These are phyloP conservation scores for Caenorhabditis panamensis DNA, from an alignment of 2,888 invertebrate species.

Conservation along the genomic window DNA sequence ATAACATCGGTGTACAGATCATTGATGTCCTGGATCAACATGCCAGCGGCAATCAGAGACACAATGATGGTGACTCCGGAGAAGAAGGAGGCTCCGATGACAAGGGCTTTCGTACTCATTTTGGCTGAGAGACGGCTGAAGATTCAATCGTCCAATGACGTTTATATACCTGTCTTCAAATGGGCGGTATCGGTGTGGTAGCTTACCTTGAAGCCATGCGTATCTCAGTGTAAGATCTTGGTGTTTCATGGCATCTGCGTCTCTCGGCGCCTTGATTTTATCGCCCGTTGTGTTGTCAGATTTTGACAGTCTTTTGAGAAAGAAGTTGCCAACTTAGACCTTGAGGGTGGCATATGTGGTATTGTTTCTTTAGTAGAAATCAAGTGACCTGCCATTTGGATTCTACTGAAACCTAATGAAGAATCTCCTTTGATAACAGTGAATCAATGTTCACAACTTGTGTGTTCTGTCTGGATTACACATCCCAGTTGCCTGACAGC, in stretches of 20 bases:
- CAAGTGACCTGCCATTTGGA: neutral
- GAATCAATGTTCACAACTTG: too few relatives aligned
- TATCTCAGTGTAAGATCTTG: constrained; percentile 53
- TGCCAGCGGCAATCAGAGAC: constrained; percentile 71
- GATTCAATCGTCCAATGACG: neutral
- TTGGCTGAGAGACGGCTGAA: constrained; percentile 42
- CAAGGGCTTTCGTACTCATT: constrained; percentile 71
- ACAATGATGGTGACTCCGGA: constrained; percentile 72
- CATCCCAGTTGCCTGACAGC: neutral
- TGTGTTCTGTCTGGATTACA: neutral
- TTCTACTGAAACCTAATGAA: neutral
- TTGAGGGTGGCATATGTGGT: constrained; percentile 2
- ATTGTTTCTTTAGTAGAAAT: neutral
- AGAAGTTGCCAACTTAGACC: neutral
- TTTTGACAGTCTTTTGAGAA: constrained; percentile 22
- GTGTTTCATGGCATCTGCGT: constrained; percentile 34
- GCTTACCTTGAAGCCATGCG: constrained; percentile 55
- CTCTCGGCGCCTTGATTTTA: constrained; percentile 35
- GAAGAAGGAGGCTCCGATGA: constrained; percentile 68
- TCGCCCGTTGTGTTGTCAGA: constrained; percentile 3
- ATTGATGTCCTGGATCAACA: constrained; percentile 76
- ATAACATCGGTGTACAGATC: constrained; percentile 74
- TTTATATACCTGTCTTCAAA: constrained; percentile 39
- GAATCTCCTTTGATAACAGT: neutral
- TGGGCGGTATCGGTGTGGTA: constrained; percentile 53